Conservation (phyloP, 2,888 invertebrate genomes). For the Neria commutata region DNA sequence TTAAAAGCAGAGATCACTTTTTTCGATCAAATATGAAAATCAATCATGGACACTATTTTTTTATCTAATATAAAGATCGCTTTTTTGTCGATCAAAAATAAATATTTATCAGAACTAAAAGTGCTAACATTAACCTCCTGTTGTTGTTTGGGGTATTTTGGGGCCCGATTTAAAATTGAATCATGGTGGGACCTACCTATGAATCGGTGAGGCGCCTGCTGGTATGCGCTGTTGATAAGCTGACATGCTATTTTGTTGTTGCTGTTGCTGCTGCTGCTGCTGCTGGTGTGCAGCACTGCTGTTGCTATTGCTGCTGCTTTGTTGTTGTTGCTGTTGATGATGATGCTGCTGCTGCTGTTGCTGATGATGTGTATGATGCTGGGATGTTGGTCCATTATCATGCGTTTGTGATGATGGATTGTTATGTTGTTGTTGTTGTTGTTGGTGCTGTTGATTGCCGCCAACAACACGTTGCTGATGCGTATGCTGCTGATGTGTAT, state of each 20-base stretch:
- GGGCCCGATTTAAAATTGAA: too few relatives aligned
- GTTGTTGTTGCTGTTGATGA: slow-evolving; percentile 28
- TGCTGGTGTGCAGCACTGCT: slow-evolving; percentile 35
- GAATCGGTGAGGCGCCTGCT: slow-evolving; percentile 61
- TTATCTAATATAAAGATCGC: too few relatives aligned
- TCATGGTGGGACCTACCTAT: slow-evolving; percentile 62
- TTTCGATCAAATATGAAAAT: too few relatives aligned
- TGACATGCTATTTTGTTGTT: slow-evolving; percentile 34
- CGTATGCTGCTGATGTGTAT: slow-evolving; percentile 32
- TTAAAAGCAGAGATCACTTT: too few relatives aligned
- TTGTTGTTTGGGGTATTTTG: too few relatives aligned
- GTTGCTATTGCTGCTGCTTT: slow-evolving; percentile 27
- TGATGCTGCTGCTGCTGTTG: slow-evolving; percentile 33
- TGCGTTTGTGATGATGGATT: slow-evolving; percentile 39
- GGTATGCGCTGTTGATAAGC: slow-evolving; percentile 45
- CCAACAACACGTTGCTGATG: slow-evolving; percentile 20
- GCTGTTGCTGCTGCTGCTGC: slow-evolving; percentile 37
- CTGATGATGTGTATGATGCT: slow-evolving; percentile 43
- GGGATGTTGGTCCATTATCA: slow-evolving; percentile 51
- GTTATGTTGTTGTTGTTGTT: slow-evolving; percentile 42
- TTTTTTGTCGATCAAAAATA: too few relatives aligned
- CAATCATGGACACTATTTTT: too few relatives aligned
- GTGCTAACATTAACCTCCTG: too few relatives aligned
- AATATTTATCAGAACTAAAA: too few relatives aligned
- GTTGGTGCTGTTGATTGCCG: slow-evolving; percentile 38